Evolutionary conservation across 2,888 invertebrate species (phyloP), one percentile per base, ranked within the genome.

Genomic region (Macrophya alboannulata): DNA sequence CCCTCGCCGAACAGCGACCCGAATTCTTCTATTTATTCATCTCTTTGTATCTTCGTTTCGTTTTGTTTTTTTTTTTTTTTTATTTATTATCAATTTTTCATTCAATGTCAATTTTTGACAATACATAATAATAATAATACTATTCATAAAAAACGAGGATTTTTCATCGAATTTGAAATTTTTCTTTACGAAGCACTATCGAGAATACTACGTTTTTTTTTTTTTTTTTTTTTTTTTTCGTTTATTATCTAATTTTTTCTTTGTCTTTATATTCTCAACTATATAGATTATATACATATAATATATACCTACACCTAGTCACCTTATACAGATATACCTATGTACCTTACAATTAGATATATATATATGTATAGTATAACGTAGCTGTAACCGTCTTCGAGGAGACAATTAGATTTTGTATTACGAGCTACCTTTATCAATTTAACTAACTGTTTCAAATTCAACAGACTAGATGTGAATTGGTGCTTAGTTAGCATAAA

Each of bases 381-480:
- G n/a, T n/a, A n/a, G n/a, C n/a, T n/a, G n/a, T n/a, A n/a, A n/a
- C n/a, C 45, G 45, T 74, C 21, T 74, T 74, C 21, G 10, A 74
- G 3, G 17, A 51, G 17, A 31, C 51, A 77, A 77, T 77, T 51
- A 51, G 31, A 77, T 77, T 77, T 51, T 43, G 12, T 17, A 77
- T 77, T 77, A 31, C 31, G n/a, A 31, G 31, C 31, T 31, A 17
- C 51, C 21, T 55, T 77, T 77, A 77, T 55, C 15, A 77, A 51
- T 51, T 77, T 51, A 77, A 77, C 76, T 51, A 77, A 77, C 76
- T 17, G 51, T 77, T 77, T 51, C 21, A 77, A 77, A 77, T 25
- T 77, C 37, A 55, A n/a, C 48, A 77, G 51, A 77, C 51, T 31
- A 48, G 31, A 31, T 77, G 12, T 9, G 76, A 51, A 51, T 77